Base-by-base conservation (phyloP, 2,797 vertebrate genomes). In the Eidolon dupreanum region DNA sequence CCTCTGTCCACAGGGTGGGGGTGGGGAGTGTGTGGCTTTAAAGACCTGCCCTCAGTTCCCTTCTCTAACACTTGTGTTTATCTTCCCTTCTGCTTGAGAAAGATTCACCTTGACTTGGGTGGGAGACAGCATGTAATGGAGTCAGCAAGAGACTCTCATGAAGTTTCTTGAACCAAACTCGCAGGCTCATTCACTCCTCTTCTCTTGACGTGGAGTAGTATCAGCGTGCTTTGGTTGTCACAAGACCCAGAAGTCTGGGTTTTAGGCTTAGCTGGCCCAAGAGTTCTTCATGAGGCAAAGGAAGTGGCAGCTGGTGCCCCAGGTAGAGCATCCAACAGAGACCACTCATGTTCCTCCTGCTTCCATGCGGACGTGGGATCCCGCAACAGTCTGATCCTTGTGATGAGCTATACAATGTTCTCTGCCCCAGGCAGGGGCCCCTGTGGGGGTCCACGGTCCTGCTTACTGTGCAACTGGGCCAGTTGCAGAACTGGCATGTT, bases 401-500 rank as follows among this genome's bases (percentile, higher is more conserved):
- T 24, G 20, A 73, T 17, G 84, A 97, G 97, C 99, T 99, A 99
- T 98, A 99, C 99, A 97, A 99, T 98, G 98, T 99, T 99, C 98
- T 99, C 99, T 0, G 99, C 99, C 3, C 99, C 99, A 0, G 99
- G 99, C 61, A 99, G 98, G 70, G 99, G 99, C 68, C 99, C 99
- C 97, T 99, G 99, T 5, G 98, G 98, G 17, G 99, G 99, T 31
- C 98, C 98, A 0, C 94, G 98, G 41, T 98, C 98, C 93, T 98
- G 98, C 91, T 98, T 98, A 97, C 98, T 98, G 41, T 99, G 99
- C 97, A 99, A 98, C 97, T 99, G 99, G 9, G 99, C 99, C 89
- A 99, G 98, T 98, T 99, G 99, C 93, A 99, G 98, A 85, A 99
- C 99, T 0, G 99, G 99, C 99, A 99, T 99, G 99, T 99, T 99